These are phyloP conservation scores for Trematocara marginatum DNA, from an alignment of 2,113 vertebrate genomes.

Conservation along the genomic window DNA sequence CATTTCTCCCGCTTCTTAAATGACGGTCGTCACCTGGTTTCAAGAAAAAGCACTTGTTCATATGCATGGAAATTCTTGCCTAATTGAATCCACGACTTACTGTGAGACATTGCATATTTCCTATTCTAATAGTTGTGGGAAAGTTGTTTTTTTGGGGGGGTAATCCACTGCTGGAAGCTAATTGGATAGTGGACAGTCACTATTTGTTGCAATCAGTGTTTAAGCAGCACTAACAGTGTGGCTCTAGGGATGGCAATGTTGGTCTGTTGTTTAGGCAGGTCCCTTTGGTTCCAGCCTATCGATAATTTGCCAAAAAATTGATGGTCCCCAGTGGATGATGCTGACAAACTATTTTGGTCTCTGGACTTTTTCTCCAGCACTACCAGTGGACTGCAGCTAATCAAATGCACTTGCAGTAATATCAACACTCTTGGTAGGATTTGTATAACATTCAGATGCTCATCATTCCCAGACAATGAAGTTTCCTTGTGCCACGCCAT, in stretches of 20 bases:
- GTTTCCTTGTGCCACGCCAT: not conserved
- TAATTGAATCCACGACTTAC: constrained; percentile 45
- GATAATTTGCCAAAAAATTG: not conserved
- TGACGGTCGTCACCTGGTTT: constrained; percentile 36
- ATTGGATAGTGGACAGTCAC: not conserved
- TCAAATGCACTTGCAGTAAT: not conserved
- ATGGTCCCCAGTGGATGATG: not conserved
- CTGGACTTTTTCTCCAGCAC: not conserved
- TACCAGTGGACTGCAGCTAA: not conserved
- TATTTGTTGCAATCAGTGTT: not conserved
- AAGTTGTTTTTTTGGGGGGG: not conserved
- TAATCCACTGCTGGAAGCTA: not conserved
- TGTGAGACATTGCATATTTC: constrained; percentile 25
- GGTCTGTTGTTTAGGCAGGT: not conserved
- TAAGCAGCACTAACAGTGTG: not conserved
- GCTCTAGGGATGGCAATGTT: not conserved
- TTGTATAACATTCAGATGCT: not conserved
- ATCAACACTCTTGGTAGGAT: not conserved
- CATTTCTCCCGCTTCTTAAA: not conserved
- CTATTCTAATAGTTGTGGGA: constrained; percentile 30
- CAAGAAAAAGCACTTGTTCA: constrained; percentile 19
- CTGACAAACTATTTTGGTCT: not conserved
- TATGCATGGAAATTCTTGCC: constrained; percentile 36
- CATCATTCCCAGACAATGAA: not conserved
- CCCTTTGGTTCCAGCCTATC: not conserved